Base-by-base conservation (phyloP, 2,888 invertebrate genomes). In the Parasteatoda lunata region DNA sequence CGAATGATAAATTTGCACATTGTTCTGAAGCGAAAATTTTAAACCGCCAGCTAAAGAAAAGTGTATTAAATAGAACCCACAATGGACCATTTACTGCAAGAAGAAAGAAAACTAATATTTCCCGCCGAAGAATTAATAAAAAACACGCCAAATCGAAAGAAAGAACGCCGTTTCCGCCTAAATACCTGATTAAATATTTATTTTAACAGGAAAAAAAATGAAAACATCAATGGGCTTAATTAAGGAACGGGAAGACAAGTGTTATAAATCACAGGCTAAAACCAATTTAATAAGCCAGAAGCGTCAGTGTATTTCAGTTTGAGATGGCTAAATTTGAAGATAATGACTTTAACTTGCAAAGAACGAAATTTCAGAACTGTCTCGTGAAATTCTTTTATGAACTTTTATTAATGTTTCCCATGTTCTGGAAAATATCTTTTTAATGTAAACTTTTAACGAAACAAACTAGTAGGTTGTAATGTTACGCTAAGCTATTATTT, bases 161-260 rank as follows among this genome's bases (percentile, higher is more conserved):
- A 59, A 59, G 30, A 30, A 30, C 30, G 59, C n/a, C 59, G 59
- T 59, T 59, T 59, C 59, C 30, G 9, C 59, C 59, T 59, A 59
- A 59, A 59, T n/a, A 59, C 59, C 59, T 59, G 59, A 59, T 59
- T 59, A 59, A 59, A 59, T 59, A 59, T 59, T 59, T 59, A 59
- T 59, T 59, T 59, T 59, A n/a, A 59, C 59, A 59, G 59, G n/a
- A 59, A 59, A 59, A n/a, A 59, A 59, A 59, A n/a, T 59, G 30
- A 30, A 30, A 30, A 59, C 59, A 59, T 13, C 59, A n/a, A 9
- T 59, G n/a, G n/a, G 59, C 59, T 59, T 59, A 59, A 59, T 59
- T 59, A 59, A 59, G 59, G n/a, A 59, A 59, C 7, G 59, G 59
- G 59, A 59, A 59, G 59, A 59, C 59, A 59, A 59, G 59, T 59